A percentile compares a stretch with the other conserved stretches of the same genome.
Evolutionary conservation across 2,113 vertebrate species (phyloP).

Genomic region (Larimichthys polyactis): DNA sequence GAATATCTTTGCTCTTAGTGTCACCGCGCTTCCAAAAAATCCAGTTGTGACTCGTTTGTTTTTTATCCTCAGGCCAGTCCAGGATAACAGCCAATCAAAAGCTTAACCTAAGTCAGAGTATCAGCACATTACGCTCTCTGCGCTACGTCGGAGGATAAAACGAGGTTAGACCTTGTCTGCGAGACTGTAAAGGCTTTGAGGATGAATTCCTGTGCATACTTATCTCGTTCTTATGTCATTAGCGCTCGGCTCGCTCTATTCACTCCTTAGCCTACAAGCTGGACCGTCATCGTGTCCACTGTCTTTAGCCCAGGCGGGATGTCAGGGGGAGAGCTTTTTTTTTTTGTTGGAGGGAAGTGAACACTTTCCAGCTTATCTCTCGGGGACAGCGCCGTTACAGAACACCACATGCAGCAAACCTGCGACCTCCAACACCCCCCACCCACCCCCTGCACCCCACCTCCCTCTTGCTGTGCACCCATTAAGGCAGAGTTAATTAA

Average conservation of each 20-base stretch:
- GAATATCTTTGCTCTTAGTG: conserved; percentile 63
- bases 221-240: conserved; percentile 63
- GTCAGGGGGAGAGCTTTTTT: conserved; percentile 31
- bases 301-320: conserved; percentile 27
- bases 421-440: conserved; percentile 47
- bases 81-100: conserved; percentile 72
- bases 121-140: conserved; percentile 58
- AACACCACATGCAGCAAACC: conserved; percentile 57
- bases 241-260: conserved; percentile 38
- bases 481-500: conserved; percentile 85
- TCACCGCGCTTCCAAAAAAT: conserved; percentile 50
- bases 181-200: conserved; percentile 56
- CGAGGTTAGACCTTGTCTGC: conserved; percentile 66
- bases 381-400: conserved; percentile 61
- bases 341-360: conserved; percentile 25
- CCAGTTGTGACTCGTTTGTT: conserved; percentile 67
- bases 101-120: conserved; percentile 69
- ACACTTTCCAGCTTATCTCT: conserved; percentile 67
- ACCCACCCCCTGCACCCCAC: conserved; percentile 25
- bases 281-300: conserved; percentile 51
- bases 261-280: conserved; percentile 29
- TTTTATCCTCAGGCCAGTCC: conserved; percentile 54
- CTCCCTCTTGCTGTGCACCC: conserved; percentile 72
- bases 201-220: conserved; percentile 58
- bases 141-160: conserved; percentile 49